Evolutionary conservation across 1,140 invertebrate genomes (phyloP).

Genomic region (Bombus waltoni): DNA sequence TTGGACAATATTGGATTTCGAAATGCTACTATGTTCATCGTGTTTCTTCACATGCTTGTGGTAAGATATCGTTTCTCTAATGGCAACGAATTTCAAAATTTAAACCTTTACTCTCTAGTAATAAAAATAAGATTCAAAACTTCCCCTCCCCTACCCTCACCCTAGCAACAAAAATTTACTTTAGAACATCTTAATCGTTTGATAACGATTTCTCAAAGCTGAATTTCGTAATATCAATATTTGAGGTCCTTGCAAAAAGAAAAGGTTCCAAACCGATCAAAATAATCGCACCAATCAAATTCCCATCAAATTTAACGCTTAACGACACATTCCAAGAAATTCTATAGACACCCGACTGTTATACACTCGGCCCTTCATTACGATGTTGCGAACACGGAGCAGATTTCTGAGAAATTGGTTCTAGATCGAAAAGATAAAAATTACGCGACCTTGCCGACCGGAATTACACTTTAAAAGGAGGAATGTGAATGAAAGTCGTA

Average conservation of each 20-base stretch:
- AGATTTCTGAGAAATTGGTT: neutral
- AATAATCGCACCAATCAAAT: neutral
- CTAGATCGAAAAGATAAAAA: neutral
- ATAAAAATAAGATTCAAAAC: neutral
- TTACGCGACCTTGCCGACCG: neutral
- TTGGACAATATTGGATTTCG: conserved; percentile 89
- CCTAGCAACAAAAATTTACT: neutral
- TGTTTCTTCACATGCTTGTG: conserved; percentile 86
- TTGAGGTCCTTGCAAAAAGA: neutral
- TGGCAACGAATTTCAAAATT: neutral
- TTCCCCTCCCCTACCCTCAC: fast-evolving
- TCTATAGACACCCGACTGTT: neutral
- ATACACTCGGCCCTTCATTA: neutral
- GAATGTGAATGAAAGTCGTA: too few relatives aligned
- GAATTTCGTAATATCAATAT: neutral
- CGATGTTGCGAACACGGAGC: neutral
- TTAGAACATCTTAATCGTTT: neutral
- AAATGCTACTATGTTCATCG: conserved; percentile 88
- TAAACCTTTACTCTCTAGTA: neutral
- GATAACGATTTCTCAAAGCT: neutral
- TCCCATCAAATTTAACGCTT: neutral
- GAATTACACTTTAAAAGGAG: too few relatives aligned
- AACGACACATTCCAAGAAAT: neutral
- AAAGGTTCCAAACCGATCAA: neutral
- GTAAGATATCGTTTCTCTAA: conserved; percentile 79